Base-by-base conservation (phyloP, 1,140 invertebrate species). In the Diuraphis noxia region DNA sequence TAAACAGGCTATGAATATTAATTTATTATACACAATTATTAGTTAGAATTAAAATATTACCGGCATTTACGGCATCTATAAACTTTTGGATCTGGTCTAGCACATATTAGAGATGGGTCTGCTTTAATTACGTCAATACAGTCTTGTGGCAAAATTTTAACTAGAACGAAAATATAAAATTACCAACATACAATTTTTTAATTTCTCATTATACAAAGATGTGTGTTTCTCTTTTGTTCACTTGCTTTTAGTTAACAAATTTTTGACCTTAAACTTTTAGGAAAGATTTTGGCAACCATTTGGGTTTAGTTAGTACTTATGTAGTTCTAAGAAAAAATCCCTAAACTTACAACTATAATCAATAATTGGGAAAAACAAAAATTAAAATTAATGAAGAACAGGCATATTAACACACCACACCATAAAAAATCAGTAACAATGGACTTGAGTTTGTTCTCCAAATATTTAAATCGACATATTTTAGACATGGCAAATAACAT, bases 21-120 rank as follows among this genome's bases (percentile, higher is more conserved):
- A n/a, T n/a, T 81, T 38, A 2, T 7, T 0, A 40, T 40, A 40
- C 19, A 81, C 7, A 49, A 34, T 46, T 34, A 46, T 40, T 17
- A 43, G n/a, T 46, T 34, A 46, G 30, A n/a, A 41, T n/a, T 1
- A 13, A 41, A 63, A 46, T 91, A 92, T 92, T 92, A 94, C 92
- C 97, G 94, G 93, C 97, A 98, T 93, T 96, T 96, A 93, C 95
- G 96, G 93, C 97, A 98, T 46, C 96, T 94, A 93, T 97, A 97
- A 0, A 97, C 97, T 72, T 96, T 96, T 7, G 97, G 97, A 92
- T 97, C 96, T 41, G 97, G 97, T 92, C 96, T 95, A 91, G 96
- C 96, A 30, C 96, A 95, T 2, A 95, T 95, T 38, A 97, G 93
- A n/a, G 96, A 96, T 2, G 97, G 97, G 94, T 98, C 97, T 3